Percentiles rank a stretch among this genome's conserved stretches.
Conservation (phyloP, 2,113 vertebrate species). For the Hypomesus transpacificus region DNA sequence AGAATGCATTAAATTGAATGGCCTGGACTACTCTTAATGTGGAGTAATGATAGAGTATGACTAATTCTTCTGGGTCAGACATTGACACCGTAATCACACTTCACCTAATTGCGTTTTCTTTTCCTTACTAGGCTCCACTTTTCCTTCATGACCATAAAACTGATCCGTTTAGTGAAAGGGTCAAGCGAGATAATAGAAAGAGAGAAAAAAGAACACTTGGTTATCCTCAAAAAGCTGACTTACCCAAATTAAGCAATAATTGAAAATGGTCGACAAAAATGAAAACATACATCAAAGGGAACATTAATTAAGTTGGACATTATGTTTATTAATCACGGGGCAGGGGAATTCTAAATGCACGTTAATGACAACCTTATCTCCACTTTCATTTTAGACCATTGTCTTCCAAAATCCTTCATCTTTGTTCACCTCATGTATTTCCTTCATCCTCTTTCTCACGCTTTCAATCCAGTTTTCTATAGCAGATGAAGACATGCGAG, state of each 20-base stretch:
- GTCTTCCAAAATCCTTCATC: constrained; percentile 42
- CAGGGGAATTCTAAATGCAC: constrained; percentile 23
- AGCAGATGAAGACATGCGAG: constrained; percentile 34
- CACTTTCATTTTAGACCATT: constrained; percentile 45
- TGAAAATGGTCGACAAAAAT: constrained; percentile 39
- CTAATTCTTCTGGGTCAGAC: constrained; percentile 25
- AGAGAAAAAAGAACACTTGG: background rate
- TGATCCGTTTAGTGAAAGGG: constrained; percentile 7
- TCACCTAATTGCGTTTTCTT: constrained; percentile 27
- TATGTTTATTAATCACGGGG: constrained; percentile 46
- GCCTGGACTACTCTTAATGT: constrained; percentile 6
- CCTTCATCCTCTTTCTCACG: constrained; percentile 33
- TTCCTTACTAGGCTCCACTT: constrained; percentile 3
- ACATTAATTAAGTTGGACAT: constrained; percentile 54
- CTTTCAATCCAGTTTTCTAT: constrained; percentile 11
- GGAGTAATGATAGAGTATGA: constrained; percentile 26
- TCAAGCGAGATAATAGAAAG: no score
- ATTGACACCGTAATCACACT: constrained; percentile 31
- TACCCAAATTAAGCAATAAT: constrained; percentile 27
- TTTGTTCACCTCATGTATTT: constrained; percentile 24
- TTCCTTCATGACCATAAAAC: constrained; percentile 14
- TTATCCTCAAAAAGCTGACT: constrained; percentile 35
- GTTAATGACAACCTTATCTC: constrained; percentile 55
- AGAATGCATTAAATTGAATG: background rate
- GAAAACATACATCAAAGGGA: constrained; percentile 38